Evolutionary conservation across 2,113 vertebrate species (phyloP).

Genomic region (Zapus hudsonius): DNA sequence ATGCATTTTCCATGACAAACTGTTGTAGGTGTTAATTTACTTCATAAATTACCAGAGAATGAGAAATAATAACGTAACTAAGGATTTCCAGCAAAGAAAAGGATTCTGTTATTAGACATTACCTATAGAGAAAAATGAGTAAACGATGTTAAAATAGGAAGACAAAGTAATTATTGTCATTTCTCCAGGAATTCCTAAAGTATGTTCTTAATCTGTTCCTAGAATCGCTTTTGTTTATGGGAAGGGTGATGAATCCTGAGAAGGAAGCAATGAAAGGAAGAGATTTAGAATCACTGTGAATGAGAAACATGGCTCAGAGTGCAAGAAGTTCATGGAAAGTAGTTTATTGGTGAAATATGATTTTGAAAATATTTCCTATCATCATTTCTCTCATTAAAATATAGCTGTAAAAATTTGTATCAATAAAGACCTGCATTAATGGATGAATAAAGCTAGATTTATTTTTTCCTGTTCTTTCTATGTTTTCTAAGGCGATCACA

Average conservation of each 20-base stretch:
- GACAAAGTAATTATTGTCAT: conserved; percentile 31
- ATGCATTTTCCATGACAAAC: conserved; percentile 49
- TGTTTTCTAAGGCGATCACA: conserved; percentile 31
- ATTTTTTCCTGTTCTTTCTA: conserved; percentile 37
- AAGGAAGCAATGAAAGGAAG: conserved; percentile 63
- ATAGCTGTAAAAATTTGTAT: neutral
- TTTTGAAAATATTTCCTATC: neutral
- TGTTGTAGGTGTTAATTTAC: conserved; percentile 21
- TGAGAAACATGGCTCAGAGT: neutral
- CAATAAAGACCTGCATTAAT: conserved; percentile 33
- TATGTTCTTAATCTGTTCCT: conserved; percentile 38
- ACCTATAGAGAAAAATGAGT: neutral
- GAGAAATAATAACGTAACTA: conserved; percentile 37
- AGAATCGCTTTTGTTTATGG: conserved; percentile 79
- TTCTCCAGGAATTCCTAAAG: conserved; percentile 29
- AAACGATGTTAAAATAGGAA: neutral
- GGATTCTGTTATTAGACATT: neutral
- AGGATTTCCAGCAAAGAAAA: conserved; percentile 13
- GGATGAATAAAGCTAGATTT: conserved; percentile 49
- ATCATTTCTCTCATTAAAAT: conserved; percentile 47
- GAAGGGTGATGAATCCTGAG: conserved; percentile 79
- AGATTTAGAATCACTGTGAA: conserved; percentile 77
- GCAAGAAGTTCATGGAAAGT: conserved; percentile 48
- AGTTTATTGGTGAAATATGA: conserved; percentile 31
- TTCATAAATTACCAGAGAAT: conserved; percentile 56